Percentiles rank a stretch among this genome's conserved stretches.
Evolutionary conservation across 2,797 vertebrate genomes (phyloP).

Genomic region (Eulemur mongoz): DNA sequence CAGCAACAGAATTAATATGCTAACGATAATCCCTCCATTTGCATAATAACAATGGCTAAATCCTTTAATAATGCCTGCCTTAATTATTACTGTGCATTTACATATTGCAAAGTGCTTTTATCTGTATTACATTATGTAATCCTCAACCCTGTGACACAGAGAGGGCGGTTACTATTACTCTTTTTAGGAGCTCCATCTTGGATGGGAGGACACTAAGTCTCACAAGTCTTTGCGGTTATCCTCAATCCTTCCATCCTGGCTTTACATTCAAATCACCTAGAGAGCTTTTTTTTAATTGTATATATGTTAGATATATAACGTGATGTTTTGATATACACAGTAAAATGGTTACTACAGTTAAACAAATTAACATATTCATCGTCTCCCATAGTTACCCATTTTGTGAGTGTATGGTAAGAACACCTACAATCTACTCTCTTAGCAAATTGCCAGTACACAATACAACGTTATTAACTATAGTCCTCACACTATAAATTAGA

Average conservation of each 20-base stretch:
- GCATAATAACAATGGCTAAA: not conserved
- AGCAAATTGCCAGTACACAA: not conserved
- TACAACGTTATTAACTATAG: not conserved
- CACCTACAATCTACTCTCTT: not conserved
- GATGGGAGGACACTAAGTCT: not conserved
- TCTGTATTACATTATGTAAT: not conserved
- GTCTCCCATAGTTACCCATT: not conserved
- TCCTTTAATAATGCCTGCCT: constrained; percentile 29
- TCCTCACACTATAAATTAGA: not conserved
- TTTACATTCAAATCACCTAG: not conserved
- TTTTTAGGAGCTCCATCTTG: not conserved
- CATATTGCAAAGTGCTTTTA: not conserved
- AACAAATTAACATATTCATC: not conserved
- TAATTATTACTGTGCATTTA: constrained; percentile 20
- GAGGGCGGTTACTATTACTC: not conserved
- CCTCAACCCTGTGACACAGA: not conserved
- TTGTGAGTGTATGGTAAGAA: not conserved
- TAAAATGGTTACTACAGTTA: not conserved
- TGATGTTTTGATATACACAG: not conserved
- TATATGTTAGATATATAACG: not conserved
- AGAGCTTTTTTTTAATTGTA: not conserved
- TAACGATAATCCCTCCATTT: constrained; percentile 4
- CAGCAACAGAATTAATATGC: constrained; percentile 20
- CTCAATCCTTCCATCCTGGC: not conserved
- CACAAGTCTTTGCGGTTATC: not conserved